phyloP scores from a whole-genome alignment of 2,113 vertebrate species.

The Aplodontia rufa region DNA sequence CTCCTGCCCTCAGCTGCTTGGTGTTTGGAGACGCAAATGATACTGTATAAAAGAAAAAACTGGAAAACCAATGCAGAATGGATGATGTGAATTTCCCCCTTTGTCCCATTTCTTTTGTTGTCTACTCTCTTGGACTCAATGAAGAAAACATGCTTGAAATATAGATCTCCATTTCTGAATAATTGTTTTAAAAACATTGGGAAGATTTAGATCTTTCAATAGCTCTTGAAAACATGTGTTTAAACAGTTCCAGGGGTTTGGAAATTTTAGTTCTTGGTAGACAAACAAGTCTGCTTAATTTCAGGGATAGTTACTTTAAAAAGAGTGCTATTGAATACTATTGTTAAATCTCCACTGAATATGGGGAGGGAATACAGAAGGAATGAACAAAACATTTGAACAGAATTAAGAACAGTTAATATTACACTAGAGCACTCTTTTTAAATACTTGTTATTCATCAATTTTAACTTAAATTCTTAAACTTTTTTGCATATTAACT shows the following conservation, averaged over 20 bases:
- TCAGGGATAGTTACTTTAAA: neutral
- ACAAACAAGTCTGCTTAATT: constrained; percentile 19
- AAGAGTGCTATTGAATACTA: neutral
- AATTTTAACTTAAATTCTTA: constrained; percentile 18
- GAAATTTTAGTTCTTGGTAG: neutral
- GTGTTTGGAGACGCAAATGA: neutral
- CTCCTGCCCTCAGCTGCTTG: neutral
- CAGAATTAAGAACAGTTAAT: neutral
- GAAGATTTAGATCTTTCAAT: constrained; percentile 5
- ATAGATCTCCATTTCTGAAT: neutral
- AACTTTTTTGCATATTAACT: neutral
- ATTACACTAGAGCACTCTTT: neutral
- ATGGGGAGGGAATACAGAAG: neutral
- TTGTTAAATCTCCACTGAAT: neutral
- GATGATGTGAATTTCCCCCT: neutral
- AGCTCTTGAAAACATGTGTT: neutral
- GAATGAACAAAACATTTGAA: neutral
- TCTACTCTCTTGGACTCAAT: neutral
- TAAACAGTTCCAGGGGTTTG: neutral
- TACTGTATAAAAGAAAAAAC: constrained; percentile 31
- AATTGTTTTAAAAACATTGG: neutral
- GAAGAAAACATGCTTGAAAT: neutral
- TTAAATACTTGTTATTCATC: neutral
- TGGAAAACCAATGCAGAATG: neutral
- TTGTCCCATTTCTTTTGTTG: constrained; percentile 18